A percentile compares a stretch with the other conserved stretches of the same genome.
phyloP scores from a whole-genome alignment of 2,113 vertebrate species.

The Neotoma lepida region DNA sequence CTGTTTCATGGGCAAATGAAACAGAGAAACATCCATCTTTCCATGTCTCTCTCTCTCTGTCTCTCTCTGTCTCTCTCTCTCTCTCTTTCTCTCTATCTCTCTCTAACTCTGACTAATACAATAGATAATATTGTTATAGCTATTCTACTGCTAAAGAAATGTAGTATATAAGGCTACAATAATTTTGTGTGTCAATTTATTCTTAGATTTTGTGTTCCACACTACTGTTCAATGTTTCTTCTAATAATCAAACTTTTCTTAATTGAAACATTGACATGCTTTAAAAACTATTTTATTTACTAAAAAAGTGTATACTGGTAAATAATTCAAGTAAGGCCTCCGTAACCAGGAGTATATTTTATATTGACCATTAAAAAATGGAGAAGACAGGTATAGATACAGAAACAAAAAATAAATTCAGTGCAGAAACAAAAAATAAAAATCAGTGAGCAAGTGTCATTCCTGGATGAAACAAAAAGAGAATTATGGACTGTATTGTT shows the following conservation, averaged over 20 bases:
- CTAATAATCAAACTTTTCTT: not conserved
- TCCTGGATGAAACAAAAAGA: not conserved
- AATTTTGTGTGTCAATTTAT: not conserved
- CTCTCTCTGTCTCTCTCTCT: too few relatives aligned
- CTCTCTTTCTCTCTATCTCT: not conserved
- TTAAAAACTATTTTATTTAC: not conserved
- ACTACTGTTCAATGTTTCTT: rapidly evolving
- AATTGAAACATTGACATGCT: not conserved
- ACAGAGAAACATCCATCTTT: too few relatives aligned
- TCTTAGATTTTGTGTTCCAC: not conserved
- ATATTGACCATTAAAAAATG: not conserved
- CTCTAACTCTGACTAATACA: not conserved
- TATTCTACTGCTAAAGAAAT: not conserved
- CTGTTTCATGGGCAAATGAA: too few relatives aligned
- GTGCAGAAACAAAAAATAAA: not conserved
- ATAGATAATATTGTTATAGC: not conserved
- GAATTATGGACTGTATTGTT: not conserved
- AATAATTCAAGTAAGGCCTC: not conserved
- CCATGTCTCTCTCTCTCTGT: not conserved
- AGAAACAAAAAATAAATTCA: not conserved
- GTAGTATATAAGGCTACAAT: not conserved
- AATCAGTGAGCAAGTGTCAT: not conserved
- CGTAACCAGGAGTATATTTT: not conserved
- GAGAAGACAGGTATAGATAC: rapidly evolving
- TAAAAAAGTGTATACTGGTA: not conserved